phyloP scores from a whole-genome alignment of 1,140 invertebrate species.

The Caenorhabditis remanei region DNA sequence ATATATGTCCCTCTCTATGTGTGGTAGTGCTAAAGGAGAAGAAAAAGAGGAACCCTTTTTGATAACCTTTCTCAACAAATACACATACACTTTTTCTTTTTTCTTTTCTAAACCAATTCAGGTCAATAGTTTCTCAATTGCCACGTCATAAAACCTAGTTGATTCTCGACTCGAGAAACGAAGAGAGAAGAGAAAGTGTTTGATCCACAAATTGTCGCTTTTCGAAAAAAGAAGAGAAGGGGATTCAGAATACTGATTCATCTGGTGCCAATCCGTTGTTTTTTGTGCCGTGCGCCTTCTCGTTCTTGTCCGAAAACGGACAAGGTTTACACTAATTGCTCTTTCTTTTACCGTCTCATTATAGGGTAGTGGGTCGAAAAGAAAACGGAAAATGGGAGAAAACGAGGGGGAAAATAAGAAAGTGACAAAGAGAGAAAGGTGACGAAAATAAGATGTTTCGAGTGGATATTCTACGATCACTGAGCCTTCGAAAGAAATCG shows the following conservation, averaged over 20 bases:
- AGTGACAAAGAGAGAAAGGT: conserved; percentile 15
- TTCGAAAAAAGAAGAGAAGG: neutral
- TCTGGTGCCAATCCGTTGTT: neutral
- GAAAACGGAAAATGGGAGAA: conserved; percentile 32
- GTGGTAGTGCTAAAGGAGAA: conserved; percentile 16
- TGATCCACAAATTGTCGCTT: conserved; percentile 23
- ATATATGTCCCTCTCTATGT: conserved; percentile 11
- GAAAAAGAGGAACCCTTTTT: conserved; percentile 45
- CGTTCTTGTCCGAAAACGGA: neutral
- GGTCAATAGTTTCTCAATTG: conserved; percentile 51
- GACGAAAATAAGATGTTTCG: neutral
- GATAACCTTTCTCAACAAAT: conserved; percentile 56
- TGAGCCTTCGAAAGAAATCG: too few relatives aligned
- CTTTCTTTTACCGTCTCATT: conserved; percentile 47
- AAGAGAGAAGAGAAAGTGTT: neutral
- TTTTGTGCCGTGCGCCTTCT: neutral
- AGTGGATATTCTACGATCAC: too few relatives aligned
- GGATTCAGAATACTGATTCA: conserved; percentile 1
- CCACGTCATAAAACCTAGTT: conserved; percentile 45
- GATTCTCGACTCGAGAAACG: neutral
- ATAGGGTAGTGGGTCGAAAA: conserved; percentile 45
- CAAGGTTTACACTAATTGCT: conserved; percentile 24
- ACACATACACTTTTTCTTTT: conserved; percentile 26
- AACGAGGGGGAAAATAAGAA: neutral
- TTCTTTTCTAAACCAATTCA: conserved; percentile 24